These are phyloP conservation scores for Tetranychus truncatus DNA, from an alignment of 2,888 invertebrate species.

Conservation along the genomic window DNA sequence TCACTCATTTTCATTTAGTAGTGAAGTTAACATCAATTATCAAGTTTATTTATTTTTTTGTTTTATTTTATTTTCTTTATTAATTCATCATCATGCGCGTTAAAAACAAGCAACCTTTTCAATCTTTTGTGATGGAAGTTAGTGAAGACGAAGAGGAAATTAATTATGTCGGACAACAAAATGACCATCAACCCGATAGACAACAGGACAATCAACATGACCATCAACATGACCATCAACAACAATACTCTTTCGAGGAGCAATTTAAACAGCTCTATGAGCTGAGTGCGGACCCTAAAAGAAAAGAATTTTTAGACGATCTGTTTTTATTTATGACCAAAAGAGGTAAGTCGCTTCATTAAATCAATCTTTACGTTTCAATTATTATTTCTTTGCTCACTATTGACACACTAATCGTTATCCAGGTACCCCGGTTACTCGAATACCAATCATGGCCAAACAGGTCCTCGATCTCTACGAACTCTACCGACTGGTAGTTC, in stretches of 20 bases:
- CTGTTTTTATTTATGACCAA: background rate
- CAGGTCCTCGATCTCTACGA: slow-evolving; percentile 93
- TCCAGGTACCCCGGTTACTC: slow-evolving; percentile 87
- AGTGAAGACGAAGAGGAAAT: background rate
- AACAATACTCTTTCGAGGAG: background rate
- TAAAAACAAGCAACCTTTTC: background rate
- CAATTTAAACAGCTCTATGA: background rate
- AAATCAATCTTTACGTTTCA: background rate
- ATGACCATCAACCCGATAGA: no score
- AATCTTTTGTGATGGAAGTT: background rate
- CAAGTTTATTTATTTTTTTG: background rate
- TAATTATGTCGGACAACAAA: no score
- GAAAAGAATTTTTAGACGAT: background rate
- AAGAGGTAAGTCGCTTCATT: background rate
- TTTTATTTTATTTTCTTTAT: background rate
- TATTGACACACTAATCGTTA: no score
- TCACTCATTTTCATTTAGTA: no score
- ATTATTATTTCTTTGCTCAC: background rate
- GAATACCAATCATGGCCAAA: slow-evolving; percentile 99
- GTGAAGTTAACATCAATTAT: background rate
- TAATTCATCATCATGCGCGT: background rate
- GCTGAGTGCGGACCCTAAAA: background rate
- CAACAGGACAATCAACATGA: no score
- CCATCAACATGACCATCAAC: background rate
- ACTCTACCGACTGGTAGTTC: slow-evolving; percentile 88